Evolutionary conservation across 2,113 vertebrate species (phyloP).

Genomic region (Phylloscopus trochiloides): DNA sequence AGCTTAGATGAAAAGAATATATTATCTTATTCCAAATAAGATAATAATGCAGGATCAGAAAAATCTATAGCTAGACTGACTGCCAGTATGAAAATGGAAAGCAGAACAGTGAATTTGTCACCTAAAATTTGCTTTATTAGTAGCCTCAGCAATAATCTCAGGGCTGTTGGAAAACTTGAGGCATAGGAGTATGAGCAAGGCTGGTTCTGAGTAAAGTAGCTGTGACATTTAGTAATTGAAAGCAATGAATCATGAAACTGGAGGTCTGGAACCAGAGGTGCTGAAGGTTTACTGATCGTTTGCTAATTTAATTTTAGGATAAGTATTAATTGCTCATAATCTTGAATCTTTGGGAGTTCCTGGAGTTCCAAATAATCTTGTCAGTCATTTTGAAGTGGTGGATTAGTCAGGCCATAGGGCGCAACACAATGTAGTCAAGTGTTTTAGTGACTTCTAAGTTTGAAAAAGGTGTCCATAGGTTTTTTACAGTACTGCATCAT

Average conservation of each 20-base stretch:
- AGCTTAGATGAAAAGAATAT: not conserved
- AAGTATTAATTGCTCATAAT: not conserved
- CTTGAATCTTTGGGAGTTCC: not conserved
- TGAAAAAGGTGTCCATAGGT: not conserved
- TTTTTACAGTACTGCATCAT: not conserved
- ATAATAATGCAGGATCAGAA: not conserved
- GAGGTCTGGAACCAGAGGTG: constrained; percentile 10
- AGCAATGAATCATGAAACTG: constrained; percentile 26
- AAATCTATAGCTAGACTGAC: not conserved
- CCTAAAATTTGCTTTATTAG: not conserved
- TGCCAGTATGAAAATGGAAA: not conserved
- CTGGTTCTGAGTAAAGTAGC: not conserved
- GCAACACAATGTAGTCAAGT: not conserved
- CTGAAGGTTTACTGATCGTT: not conserved
- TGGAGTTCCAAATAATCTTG: not conserved
- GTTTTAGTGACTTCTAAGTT: not conserved
- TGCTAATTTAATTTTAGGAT: constrained; percentile 12
- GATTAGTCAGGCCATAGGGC: not conserved
- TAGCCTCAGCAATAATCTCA: not conserved
- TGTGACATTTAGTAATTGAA: constrained; percentile 34
- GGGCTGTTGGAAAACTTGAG: not conserved
- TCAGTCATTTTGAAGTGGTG: not conserved
- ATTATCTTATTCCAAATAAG: not conserved
- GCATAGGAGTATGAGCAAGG: not conserved
- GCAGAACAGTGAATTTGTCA: not conserved